Conservation (phyloP, 2,888 invertebrate species). For the Orthosia gracilis region DNA sequence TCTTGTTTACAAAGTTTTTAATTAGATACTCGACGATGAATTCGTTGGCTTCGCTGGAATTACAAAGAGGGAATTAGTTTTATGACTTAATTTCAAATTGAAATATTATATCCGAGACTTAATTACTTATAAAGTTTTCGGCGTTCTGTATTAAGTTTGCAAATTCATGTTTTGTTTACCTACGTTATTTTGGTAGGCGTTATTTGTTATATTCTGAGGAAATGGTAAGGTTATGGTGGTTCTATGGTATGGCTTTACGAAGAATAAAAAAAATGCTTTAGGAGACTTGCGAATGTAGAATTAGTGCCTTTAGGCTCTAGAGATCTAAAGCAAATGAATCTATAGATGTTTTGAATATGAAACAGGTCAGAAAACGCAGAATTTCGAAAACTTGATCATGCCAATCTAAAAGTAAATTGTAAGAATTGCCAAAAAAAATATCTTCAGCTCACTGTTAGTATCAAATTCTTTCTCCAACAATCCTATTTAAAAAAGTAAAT, state of each 20-base stretch:
- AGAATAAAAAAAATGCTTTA: no score
- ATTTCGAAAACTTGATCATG: background rate
- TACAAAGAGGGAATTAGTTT: constrained; percentile 44
- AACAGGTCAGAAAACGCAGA: no score
- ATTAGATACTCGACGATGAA: constrained; percentile 93
- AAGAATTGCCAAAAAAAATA: background rate
- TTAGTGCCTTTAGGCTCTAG: no score
- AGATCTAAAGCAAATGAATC: no score
- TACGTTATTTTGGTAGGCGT: background rate
- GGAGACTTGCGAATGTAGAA: background rate
- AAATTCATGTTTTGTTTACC: constrained; percentile 29
- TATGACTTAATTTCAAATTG: constrained; percentile 33
- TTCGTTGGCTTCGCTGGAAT: constrained; percentile 92
- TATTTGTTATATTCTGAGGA: constrained; percentile 1
- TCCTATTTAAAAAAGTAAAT: constrained; percentile 15
- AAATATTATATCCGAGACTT: constrained; percentile 34
- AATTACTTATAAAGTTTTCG: constrained; percentile 43
- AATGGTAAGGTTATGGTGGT: no score
- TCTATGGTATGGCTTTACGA: background rate
- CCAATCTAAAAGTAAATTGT: background rate
- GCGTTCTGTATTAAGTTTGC: constrained; percentile 3
- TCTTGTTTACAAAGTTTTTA: constrained; percentile 91
- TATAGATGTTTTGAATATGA: no score
- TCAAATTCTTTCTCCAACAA: constrained; percentile 26
- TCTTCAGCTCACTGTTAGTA: background rate